Evolutionary conservation across 2,113 vertebrate species (phyloP).

Genomic region (Piprites chloris): DNA sequence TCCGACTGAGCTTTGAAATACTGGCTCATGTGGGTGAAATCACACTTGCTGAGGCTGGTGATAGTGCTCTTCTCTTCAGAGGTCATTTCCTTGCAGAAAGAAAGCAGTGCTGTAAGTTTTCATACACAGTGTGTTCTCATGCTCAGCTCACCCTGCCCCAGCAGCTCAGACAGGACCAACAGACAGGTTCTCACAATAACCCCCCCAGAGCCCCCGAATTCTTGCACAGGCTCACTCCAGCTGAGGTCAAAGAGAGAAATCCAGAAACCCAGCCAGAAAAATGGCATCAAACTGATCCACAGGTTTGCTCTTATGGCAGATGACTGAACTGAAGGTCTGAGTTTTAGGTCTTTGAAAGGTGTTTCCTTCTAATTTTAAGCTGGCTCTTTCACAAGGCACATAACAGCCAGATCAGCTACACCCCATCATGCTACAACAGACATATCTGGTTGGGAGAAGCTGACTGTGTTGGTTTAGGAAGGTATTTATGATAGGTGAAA

Average conservation of each 20-base stretch:
- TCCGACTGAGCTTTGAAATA: conserved; percentile 94
- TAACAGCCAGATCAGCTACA: not conserved
- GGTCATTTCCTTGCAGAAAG: conserved; percentile 88
- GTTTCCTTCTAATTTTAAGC: not conserved
- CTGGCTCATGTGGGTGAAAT: conserved; percentile 90
- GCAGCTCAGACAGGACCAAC: not conserved
- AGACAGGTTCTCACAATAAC: not conserved
- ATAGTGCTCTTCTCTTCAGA: conserved; percentile 89
- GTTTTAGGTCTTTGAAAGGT: not conserved
- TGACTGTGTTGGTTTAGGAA: not conserved
- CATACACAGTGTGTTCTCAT: not conserved
- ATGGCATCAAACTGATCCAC: not conserved
- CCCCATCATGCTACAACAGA: not conserved
- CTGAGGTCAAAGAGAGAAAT: not conserved
- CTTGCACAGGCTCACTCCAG: not conserved
- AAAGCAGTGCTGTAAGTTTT: not conserved
- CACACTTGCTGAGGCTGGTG: conserved; percentile 89
- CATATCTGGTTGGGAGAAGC: not conserved
- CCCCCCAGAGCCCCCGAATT: not conserved
- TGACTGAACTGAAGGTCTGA: not conserved
- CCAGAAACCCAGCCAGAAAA: not conserved
- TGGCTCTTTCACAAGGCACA: not conserved
- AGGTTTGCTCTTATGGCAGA: not conserved
- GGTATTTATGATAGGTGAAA: not conserved
- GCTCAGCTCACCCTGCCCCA: not conserved